Base-by-base conservation (phyloP, 2,888 invertebrate genomes). In the Spicauda simplicius region DNA sequence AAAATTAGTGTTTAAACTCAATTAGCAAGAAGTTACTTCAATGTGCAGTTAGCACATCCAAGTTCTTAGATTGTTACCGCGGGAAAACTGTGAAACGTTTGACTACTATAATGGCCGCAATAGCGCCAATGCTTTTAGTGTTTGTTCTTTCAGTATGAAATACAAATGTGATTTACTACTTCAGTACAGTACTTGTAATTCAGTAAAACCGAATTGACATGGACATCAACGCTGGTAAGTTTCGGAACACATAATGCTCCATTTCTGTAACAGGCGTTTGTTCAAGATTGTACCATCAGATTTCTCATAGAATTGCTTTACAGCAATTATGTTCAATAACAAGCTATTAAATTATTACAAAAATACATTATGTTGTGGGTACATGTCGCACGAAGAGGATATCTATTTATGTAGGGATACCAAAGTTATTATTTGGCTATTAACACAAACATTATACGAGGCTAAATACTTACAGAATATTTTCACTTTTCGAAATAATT, bases 61-160 rank as follows among this genome's bases (percentile, higher is more conserved):
- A 54, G 55, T 50, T 59, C 33, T 64, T 58, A 55, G 56, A 18
- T 69, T 76, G 79, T 88, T 86, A 89, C 89, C 92, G 92, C 92
- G 92, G 92, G 92, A 92, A 92, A 92, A 88, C 84, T 85, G 86
- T 84, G 87, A 85, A 81, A 90, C 90, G 88, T 90, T 90, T 88
- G 88, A 90, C 86, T 88, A 82, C 84, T 84, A 73, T 91, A 92
- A 93, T 93, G 93, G 93, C 93, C 93, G 93, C 93, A 91, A 85
- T 85, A 91, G 90, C 91, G 90, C 90, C 90, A 91, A 91, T 91
- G 88, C 91, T 85, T 84, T 85, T 85, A 83, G 85, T 90, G 88
- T 91, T 89, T 88, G 87, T 80, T 84, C 83, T 74, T 79, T 73
- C 71, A 80, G 75, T 77, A 84, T 88, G 84, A 85, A 85, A 80